phyloP scores from a whole-genome alignment of 2,113 vertebrate species.

The Platycercus adscitus region DNA sequence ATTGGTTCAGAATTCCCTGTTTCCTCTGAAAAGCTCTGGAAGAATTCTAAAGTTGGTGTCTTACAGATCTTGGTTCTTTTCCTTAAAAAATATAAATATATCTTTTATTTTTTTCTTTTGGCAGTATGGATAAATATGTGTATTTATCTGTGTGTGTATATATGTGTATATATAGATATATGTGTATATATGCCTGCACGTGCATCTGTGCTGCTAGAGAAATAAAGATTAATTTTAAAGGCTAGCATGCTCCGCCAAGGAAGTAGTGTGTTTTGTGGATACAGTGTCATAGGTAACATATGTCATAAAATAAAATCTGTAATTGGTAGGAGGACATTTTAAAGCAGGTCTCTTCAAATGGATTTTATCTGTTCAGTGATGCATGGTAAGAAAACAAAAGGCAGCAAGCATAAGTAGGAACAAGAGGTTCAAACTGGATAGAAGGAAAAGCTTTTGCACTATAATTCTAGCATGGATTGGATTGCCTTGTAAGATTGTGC shows the following conservation, averaged over 20 bases:
- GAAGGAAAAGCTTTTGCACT: not conserved
- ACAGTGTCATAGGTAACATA: not conserved
- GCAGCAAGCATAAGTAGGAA: not conserved
- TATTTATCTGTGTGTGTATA: not conserved
- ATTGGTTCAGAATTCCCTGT: not conserved
- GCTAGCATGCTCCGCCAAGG: not conserved
- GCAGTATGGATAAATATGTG: not conserved
- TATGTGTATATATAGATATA: not conserved
- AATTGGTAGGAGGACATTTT: not conserved
- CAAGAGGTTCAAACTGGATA: not conserved
- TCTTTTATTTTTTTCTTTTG: not conserved
- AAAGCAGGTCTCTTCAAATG: not conserved
- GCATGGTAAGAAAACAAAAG: not conserved
- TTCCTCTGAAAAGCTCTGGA: not conserved
- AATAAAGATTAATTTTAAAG: not conserved
- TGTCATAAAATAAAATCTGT: not conserved
- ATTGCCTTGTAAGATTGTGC: not conserved
- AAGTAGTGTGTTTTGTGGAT: not conserved
- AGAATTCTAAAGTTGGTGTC: not conserved
- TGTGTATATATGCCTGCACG: not conserved
- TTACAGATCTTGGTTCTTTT: not conserved
- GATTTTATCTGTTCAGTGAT: not conserved
- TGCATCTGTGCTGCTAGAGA: not conserved
- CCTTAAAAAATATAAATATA: not conserved
- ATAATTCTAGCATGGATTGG: accelerated